Conservation (phyloP, 2,888 invertebrate species). For the Brassicogethes aeneus region DNA sequence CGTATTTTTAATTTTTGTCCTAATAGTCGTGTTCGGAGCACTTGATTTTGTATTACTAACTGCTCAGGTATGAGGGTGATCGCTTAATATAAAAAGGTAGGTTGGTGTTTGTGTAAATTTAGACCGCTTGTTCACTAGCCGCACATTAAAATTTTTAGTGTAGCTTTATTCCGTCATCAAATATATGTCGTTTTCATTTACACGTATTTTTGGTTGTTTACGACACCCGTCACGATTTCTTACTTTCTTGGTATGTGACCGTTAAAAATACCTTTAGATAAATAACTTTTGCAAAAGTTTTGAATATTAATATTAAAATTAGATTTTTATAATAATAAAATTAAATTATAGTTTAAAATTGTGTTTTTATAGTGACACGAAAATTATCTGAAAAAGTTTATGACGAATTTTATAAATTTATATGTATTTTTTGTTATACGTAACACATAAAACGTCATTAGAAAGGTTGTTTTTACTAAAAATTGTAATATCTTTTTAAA, state of each 20-base stretch:
- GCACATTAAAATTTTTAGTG: background rate
- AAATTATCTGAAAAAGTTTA: too few relatives aligned
- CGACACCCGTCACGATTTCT: background rate
- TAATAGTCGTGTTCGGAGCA: constrained; percentile 6
- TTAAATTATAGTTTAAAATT: too few relatives aligned
- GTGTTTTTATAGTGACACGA: too few relatives aligned
- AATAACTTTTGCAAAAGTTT: too few relatives aligned
- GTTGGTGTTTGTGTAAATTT: background rate
- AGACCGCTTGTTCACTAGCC: background rate
- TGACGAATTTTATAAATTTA: too few relatives aligned
- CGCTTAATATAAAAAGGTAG: background rate
- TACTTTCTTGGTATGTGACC: background rate
- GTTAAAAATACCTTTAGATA: too few relatives aligned
- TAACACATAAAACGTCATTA: too few relatives aligned
- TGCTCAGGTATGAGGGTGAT: background rate
- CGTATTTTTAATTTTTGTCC: constrained; percentile 14
- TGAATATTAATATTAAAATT: too few relatives aligned
- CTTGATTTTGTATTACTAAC: constrained; percentile 4
- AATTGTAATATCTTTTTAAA: too few relatives aligned
- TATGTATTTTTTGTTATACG: too few relatives aligned
- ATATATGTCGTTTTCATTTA: background rate
- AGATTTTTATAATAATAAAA: too few relatives aligned
- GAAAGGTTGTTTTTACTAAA: too few relatives aligned
- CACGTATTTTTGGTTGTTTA: background rate
- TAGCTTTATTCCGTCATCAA: background rate